Conservation (phyloP, 2,888 invertebrate species). For the Drepana falcataria region DNA sequence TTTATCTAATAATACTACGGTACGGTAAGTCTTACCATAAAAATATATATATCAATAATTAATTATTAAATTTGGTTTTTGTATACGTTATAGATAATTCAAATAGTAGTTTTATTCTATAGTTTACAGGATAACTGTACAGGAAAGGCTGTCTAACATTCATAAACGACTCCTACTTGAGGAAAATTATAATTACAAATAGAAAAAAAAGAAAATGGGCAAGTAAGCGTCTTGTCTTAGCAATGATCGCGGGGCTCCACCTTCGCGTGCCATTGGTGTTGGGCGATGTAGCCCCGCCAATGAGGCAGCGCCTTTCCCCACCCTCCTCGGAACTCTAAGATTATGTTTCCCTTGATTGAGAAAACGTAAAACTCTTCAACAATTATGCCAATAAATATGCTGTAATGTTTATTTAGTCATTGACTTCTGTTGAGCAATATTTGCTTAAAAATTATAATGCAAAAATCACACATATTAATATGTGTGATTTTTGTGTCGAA, state of each 20-base stretch:
- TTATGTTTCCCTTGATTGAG: constrained; percentile 52
- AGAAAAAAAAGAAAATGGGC: constrained; percentile 40
- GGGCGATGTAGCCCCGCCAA: constrained; percentile 56
- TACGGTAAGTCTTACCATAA: too few relatives aligned
- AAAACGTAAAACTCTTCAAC: constrained; percentile 34
- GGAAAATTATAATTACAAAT: constrained; percentile 26
- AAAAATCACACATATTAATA: too few relatives aligned
- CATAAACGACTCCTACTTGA: not conserved
- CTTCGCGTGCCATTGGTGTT: constrained; percentile 67
- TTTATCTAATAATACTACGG: too few relatives aligned
- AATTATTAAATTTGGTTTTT: too few relatives aligned
- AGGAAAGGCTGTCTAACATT: too few relatives aligned
- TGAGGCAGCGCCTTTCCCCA: constrained; percentile 63
- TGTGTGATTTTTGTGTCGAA: too few relatives aligned
- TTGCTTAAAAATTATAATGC: not conserved
- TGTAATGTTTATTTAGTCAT: not conserved
- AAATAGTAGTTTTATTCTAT: too few relatives aligned
- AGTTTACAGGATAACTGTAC: too few relatives aligned
- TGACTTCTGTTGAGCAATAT: not conserved
- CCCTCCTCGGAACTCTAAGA: constrained; percentile 49
- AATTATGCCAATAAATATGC: constrained; percentile 16
- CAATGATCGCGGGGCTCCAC: constrained; percentile 63
- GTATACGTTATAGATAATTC: too few relatives aligned
- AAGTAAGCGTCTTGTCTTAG: constrained; percentile 50
- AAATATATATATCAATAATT: too few relatives aligned